Conservation (phyloP, 2,113 vertebrate genomes). For the Polyodon spathula region DNA sequence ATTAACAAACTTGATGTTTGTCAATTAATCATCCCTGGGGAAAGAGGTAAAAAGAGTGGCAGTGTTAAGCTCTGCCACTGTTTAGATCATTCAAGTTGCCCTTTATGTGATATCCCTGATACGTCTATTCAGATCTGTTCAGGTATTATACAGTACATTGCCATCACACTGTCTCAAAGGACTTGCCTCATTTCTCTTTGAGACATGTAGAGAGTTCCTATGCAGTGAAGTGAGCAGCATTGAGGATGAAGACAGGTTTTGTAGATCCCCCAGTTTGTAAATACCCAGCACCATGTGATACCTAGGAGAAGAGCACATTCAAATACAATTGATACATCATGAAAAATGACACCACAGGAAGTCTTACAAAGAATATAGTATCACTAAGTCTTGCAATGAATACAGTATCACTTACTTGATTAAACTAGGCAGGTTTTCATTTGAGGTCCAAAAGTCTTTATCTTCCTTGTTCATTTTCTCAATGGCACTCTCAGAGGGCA, state of each 20-base stretch:
- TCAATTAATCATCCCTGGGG: too few species aligned
- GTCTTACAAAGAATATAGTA: background rate
- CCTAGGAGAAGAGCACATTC: constrained; percentile 44
- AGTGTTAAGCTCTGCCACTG: too few species aligned
- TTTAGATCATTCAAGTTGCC: too few species aligned
- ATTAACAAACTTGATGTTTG: too few species aligned
- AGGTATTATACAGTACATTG: background rate
- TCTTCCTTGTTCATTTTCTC: constrained; percentile 63
- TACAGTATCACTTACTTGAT: constrained; percentile 55
- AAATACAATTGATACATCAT: constrained; percentile 9
- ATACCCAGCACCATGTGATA: constrained; percentile 62
- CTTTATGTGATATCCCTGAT: too few species aligned
- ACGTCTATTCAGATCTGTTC: too few species aligned
- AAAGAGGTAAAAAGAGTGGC: too few species aligned
- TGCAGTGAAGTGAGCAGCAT: constrained; percentile 55
- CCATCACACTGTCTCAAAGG: fast-evolving
- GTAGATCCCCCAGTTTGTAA: constrained; percentile 55
- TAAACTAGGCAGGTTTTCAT: constrained; percentile 62
- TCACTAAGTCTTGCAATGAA: background rate
- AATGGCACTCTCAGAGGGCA: constrained; percentile 67
- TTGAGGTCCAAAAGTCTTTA: constrained; percentile 65
- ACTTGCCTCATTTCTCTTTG: constrained; percentile 60
- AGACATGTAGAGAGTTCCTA: constrained; percentile 58
- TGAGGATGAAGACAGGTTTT: constrained; percentile 45
- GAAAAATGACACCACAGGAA: background rate